These are phyloP conservation scores for Monochamus alternatus DNA, from an alignment of 2,888 invertebrate species.

Conservation along the genomic window DNA sequence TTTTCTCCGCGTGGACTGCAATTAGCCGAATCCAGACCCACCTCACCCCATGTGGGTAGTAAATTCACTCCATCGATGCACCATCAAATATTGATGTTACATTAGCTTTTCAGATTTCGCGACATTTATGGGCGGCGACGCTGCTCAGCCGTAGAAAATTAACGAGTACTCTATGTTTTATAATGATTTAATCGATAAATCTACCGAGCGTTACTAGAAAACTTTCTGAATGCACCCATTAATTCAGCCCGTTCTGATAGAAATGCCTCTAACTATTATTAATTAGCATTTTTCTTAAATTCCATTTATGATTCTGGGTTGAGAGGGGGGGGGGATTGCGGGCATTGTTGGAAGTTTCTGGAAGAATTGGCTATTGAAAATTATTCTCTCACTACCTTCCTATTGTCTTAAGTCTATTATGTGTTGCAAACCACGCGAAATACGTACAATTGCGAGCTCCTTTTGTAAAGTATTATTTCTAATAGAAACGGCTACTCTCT, in stretches of 20 bases:
- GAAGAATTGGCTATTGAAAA: neutral
- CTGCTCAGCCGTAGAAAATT: constrained; percentile 4
- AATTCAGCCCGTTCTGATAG: constrained; percentile 10
- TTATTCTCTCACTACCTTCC: neutral
- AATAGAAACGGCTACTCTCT: no score
- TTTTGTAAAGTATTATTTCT: neutral
- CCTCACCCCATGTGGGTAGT: constrained; percentile 1
- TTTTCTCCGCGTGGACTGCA: neutral
- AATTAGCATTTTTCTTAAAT: constrained; percentile 17
- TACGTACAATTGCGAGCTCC: neutral
- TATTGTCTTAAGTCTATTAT: neutral
- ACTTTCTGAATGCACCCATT: constrained; percentile 14
- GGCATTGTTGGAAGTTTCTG: neutral
- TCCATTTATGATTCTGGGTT: neutral
- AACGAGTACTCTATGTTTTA: constrained; percentile 20
- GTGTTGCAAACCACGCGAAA: neutral
- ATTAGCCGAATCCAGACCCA: neutral
- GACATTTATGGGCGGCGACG: constrained; percentile 5
- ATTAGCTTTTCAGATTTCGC: constrained; percentile 10
- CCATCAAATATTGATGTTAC: neutral
- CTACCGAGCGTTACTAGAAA: constrained; percentile 22
- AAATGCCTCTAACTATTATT: constrained; percentile 14
- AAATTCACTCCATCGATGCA: neutral
- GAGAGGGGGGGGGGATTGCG: neutral
- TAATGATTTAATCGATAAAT: constrained; percentile 26